Percentiles rank a stretch among this genome's conserved stretches.
These are phyloP conservation scores for Thryonomys swinderianus DNA, from an alignment of 2,113 vertebrate genomes.

Conservation along the genomic window DNA sequence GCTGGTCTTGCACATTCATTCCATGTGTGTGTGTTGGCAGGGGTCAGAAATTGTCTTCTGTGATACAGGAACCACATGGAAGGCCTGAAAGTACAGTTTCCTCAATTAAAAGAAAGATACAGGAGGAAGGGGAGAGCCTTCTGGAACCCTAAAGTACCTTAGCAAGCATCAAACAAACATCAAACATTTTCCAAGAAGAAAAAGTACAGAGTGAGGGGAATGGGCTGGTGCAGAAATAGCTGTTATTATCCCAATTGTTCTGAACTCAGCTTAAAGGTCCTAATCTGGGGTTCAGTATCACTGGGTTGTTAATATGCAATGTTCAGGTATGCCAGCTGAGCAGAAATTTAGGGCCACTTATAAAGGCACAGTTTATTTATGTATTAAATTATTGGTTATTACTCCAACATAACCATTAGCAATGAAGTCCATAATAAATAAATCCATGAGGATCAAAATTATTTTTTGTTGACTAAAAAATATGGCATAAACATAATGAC, in stretches of 20 bases:
- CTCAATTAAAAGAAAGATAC: background rate
- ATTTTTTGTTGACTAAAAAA: conserved; percentile 46
- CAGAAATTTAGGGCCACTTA: background rate
- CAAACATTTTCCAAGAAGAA: background rate
- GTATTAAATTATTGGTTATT: conserved; percentile 50
- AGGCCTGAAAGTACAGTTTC: background rate
- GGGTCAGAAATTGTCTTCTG: background rate
- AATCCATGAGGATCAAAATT: background rate
- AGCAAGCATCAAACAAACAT: too few relatives aligned
- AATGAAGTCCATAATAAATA: conserved; percentile 16
- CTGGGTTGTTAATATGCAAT: background rate
- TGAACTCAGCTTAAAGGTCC: background rate
- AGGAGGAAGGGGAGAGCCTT: background rate
- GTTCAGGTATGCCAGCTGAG: background rate
- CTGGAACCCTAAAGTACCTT: background rate
- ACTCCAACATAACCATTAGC: conserved; percentile 33
- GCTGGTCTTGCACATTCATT: background rate
- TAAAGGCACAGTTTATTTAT: background rate
- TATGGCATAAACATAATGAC: background rate
- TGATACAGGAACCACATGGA: background rate
- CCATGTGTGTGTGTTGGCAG: background rate
- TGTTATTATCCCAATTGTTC: background rate
- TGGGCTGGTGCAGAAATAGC: background rate
- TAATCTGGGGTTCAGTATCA: conserved; percentile 4
- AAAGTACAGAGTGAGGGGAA: background rate